Percentiles rank a stretch among this genome's conserved stretches.
Evolutionary conservation across 2,797 vertebrate genomes (phyloP).

Genomic region (Myotis vivesi): DNA sequence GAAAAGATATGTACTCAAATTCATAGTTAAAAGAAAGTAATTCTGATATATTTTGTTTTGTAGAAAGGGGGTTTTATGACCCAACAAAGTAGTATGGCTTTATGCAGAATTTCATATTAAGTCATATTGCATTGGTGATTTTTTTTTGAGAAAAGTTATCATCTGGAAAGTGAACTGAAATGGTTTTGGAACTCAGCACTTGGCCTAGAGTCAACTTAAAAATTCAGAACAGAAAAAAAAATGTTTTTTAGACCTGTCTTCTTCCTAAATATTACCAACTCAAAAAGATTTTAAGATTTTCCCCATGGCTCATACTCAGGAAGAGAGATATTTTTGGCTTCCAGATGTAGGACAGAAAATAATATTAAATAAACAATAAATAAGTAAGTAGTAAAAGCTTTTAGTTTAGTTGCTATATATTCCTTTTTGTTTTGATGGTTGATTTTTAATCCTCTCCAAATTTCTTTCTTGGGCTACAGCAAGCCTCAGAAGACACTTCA

Average conservation of each 20-base stretch:
- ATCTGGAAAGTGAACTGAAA: conserved; percentile 53
- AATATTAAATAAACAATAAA: conserved; percentile 12
- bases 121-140: not conserved
- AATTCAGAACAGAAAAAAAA: conserved; percentile 21
- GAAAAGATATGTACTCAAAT: not conserved
- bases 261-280: conserved; percentile 21
- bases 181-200: conserved; percentile 46
- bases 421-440: not conserved
- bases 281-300: not conserved
- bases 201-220: conserved; percentile 49
- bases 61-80: not conserved
- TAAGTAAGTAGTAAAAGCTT: not conserved
- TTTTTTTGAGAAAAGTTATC: conserved; percentile 56
- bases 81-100: not conserved
- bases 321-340: not conserved
- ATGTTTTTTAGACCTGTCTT: not conserved
- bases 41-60: not conserved
- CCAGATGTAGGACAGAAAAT: not conserved
- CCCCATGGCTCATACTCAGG: not conserved
- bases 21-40: not conserved
- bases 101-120: conserved; percentile 16
- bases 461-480: not conserved
- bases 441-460: not conserved
- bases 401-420: not conserved
- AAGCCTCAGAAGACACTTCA: not conserved